These are phyloP conservation scores for Phyllostomus hastatus DNA, from an alignment of 2,113 vertebrate species.

Conservation along the genomic window DNA sequence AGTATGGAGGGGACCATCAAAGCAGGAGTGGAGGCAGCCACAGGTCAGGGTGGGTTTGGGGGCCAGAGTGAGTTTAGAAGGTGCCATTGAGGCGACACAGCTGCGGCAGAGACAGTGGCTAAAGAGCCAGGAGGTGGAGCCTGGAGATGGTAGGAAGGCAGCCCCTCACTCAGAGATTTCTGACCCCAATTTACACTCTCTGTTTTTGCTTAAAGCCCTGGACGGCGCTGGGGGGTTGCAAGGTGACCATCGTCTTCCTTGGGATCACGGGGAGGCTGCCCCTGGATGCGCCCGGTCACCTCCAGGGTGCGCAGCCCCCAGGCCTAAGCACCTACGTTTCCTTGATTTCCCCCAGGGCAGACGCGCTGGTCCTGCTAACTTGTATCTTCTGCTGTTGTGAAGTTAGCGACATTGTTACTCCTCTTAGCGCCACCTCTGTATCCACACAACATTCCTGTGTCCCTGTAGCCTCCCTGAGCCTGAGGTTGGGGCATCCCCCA, in stretches of 20 bases:
- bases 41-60: neutral
- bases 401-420: neutral
- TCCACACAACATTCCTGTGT: neutral
- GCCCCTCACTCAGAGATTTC: neutral
- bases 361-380: neutral
- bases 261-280: too few species aligned
- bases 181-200: neutral
- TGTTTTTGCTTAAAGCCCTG: neutral
- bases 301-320: neutral
- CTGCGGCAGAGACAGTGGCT: neutral
- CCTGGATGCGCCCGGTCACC: rapidly evolving
- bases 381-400: neutral
- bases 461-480: neutral
- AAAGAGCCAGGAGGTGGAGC: neutral
- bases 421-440: rapidly evolving
- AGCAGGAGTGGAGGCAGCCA: neutral
- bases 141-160: neutral
- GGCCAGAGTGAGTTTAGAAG: neutral
- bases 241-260: too few species aligned
- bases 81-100: too few species aligned
- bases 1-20: neutral
- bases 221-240: too few species aligned
- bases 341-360: neutral
- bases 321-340: rapidly evolving
- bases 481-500: neutral